Conservation (phyloP, 2,797 vertebrate species). For the Trichosurus vulpecula region DNA sequence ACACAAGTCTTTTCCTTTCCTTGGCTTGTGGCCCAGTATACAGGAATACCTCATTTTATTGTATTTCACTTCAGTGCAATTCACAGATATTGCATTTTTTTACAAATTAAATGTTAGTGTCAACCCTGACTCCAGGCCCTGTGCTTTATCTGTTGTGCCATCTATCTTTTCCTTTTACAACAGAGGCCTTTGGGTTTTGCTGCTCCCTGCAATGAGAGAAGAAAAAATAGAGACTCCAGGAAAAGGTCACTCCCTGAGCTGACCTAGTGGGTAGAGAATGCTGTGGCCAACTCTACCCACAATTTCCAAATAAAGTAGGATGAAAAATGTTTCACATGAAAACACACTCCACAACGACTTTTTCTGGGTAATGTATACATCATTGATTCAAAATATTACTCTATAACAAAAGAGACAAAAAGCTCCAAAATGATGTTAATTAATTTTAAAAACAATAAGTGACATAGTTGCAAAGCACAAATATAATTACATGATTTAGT, state of each 20-base stretch:
- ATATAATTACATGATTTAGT: not conserved
- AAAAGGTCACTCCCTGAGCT: not conserved
- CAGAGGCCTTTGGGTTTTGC: not conserved
- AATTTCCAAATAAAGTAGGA: not conserved
- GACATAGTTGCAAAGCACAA: not conserved
- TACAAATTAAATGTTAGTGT: not conserved
- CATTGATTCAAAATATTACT: not conserved
- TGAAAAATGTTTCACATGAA: not conserved
- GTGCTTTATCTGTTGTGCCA: not conserved
- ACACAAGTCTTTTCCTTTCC: not conserved
- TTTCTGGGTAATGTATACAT: not conserved
- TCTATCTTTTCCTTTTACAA: not conserved
- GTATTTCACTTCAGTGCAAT: not conserved
- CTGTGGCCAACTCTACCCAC: not conserved
- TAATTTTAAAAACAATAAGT: constrained; percentile 10
- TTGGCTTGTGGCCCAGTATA: not conserved
- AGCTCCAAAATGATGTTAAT: not conserved
- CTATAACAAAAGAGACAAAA: constrained; percentile 11
- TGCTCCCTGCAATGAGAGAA: not conserved
- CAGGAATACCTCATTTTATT: not conserved
- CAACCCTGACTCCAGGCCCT: not conserved
- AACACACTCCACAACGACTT: not conserved
- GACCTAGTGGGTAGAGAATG: not conserved
- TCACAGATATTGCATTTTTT: not conserved
- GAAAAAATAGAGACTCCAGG: not conserved